These are phyloP conservation scores for Crax fasciolata DNA, from an alignment of 2,797 vertebrate genomes.

Conservation along the genomic window DNA sequence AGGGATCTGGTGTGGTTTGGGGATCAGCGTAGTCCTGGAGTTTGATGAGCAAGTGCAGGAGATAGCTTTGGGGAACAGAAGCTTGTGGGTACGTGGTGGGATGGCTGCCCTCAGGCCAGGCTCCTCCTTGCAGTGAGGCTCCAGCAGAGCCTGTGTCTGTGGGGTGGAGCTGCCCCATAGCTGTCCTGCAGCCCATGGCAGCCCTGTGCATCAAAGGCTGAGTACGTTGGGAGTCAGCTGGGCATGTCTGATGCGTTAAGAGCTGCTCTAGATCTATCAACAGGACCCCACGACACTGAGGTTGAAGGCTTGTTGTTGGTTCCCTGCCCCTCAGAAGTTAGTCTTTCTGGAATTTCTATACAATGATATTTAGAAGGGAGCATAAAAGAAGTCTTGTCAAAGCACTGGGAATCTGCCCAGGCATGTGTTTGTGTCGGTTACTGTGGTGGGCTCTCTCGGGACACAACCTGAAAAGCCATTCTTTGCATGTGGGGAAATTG, in stretches of 20 bases:
- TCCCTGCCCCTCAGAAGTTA: background rate
- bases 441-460: background rate
- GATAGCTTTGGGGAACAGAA: background rate
- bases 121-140: background rate
- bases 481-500: background rate
- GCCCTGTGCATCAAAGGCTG: rapidly evolving
- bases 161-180: background rate
- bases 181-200: background rate
- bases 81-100: background rate
- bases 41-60: background rate
- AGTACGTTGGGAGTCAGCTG: background rate
- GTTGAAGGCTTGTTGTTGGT: background rate
- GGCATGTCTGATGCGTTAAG: too few relatives aligned
- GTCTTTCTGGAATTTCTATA: background rate
- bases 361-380: background rate
- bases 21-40: background rate
- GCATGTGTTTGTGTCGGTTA: background rate
- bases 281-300: background rate
- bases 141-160: background rate
- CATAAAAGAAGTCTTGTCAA: background rate
- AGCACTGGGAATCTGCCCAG: background rate
- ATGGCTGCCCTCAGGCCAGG: background rate
- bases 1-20: background rate
- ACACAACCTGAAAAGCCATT: background rate
- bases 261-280: background rate